These are phyloP conservation scores for Accipiter virgatus DNA, from an alignment of 2,113 vertebrate genomes.

Conservation along the genomic window DNA sequence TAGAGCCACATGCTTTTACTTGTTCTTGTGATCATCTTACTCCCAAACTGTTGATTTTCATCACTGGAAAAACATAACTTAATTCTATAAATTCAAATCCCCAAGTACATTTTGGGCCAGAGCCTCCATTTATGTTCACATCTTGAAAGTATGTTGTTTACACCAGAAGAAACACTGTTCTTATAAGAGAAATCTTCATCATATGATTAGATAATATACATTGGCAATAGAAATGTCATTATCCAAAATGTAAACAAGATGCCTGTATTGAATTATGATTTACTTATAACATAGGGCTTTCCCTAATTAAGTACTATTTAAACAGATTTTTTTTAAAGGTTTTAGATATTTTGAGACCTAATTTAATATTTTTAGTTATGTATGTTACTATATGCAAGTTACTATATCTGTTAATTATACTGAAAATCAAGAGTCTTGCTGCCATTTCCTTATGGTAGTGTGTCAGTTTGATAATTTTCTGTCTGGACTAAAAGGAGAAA, in stretches of 20 bases:
- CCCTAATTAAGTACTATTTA: background rate
- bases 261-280: background rate
- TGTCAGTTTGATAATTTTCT: background rate
- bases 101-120: background rate
- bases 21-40: background rate
- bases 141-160: background rate
- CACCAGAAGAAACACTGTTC: background rate
- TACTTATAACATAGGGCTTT: background rate
- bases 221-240: background rate
- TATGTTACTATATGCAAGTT: background rate
- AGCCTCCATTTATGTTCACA: background rate
- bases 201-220: background rate
- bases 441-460: background rate
- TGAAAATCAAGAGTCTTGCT: background rate
- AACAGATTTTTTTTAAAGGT: background rate
- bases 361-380: background rate
- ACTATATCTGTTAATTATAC: background rate
- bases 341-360: background rate
- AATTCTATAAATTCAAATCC: background rate
- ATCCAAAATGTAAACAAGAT: background rate
- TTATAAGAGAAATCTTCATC: background rate
- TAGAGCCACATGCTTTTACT: constrained; percentile 5
- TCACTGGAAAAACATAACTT: background rate
- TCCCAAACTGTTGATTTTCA: background rate
- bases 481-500: background rate